Conservation (phyloP, 2,888 invertebrate genomes). For the Andrena trimmerana region DNA sequence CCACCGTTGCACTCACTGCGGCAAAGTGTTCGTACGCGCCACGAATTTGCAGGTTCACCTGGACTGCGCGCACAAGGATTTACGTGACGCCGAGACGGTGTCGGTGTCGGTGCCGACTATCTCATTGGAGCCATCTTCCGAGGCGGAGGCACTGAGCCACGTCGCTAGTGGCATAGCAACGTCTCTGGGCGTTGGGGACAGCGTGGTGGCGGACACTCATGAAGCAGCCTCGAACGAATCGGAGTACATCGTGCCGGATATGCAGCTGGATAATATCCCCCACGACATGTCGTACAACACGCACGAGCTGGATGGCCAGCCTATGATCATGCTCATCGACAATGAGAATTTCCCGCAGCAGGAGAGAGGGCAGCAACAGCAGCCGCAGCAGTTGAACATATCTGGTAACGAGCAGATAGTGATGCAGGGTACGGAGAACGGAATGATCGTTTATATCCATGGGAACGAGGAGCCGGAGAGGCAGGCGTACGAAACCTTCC, state of each 20-base stretch:
- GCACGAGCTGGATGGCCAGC: slow-evolving; percentile 83
- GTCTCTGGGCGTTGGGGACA: slow-evolving; percentile 86
- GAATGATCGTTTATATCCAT: slow-evolving; percentile 83
- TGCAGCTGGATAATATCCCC: slow-evolving; percentile 71
- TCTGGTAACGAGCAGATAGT: slow-evolving; percentile 79
- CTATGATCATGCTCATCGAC: slow-evolving; percentile 83
- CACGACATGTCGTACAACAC: slow-evolving; percentile 79
- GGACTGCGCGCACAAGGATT: slow-evolving; percentile 79
- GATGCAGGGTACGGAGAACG: slow-evolving; percentile 80
- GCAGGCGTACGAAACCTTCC: slow-evolving; percentile 71
- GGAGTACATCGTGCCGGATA: slow-evolving; percentile 77
- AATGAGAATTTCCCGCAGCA: slow-evolving; percentile 76
- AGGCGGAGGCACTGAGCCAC: slow-evolving; percentile 86
- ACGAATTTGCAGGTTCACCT: slow-evolving; percentile 86
- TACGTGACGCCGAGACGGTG: slow-evolving; percentile 55
- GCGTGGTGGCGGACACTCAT: slow-evolving; percentile 88
- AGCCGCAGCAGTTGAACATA: slow-evolving; percentile 80
- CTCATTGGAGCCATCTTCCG: slow-evolving; percentile 86
- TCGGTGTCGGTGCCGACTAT: slow-evolving; percentile 62
- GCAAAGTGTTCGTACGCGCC: slow-evolving; percentile 90
- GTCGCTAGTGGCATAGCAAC: slow-evolving; percentile 87
- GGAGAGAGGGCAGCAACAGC: slow-evolving; percentile 70
- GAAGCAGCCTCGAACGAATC: slow-evolving; percentile 71
- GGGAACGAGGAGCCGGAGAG: slow-evolving; percentile 74
- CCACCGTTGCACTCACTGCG: slow-evolving; percentile 90